Base-by-base conservation (phyloP, 1,140 invertebrate species). In the Drosophila melanogaster region DNA sequence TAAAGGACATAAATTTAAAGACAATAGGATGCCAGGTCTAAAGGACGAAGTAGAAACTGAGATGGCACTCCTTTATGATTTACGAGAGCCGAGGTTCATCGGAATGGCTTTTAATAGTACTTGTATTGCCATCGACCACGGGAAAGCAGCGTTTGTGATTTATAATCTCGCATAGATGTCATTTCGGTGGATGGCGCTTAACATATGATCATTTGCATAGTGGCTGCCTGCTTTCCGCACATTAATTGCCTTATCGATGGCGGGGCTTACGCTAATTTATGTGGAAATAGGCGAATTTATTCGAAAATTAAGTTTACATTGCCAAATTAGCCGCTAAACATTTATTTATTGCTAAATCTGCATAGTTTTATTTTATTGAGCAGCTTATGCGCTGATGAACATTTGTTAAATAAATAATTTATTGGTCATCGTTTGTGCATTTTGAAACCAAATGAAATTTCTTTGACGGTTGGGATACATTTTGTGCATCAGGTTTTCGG, bases 91-190 rank as follows among this genome's bases (percentile, higher is more conserved):
- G 8, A 17, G 58, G 65, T 78, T 71, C 65, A 77, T 71, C 58
- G 73, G 26, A 50, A 77, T 77, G 76, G 37, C 58, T 59, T 64
- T 77, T 65, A 77, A 71, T 59, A 71, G 58, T 49, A 78, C 62
- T 78, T 59, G 58, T 26, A 56, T 43, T 17, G 37, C 54, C 54
- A 41, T 56, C 37, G 38, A 26, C 11, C 8, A 24, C n/a, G 8
- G 38, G n/a, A 11, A 19, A 17, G 41, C 41, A 30, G 49, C n/a
- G 3, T 14, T n/a, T 24, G 24, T 78, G 73, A 77, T 70, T 71
- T 78, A 77, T 71, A 58, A 51, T 50, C 50, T 55, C 49, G 64
- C 62, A 77, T 78, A 49, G 65, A 78, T 77, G 73, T 71, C 73
- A 64, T 50, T 62, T 64, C 51, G 66, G 62, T 56, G 38, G 49